Conservation (phyloP, 1,140 invertebrate species). For the Brachionus koreanus region DNA sequence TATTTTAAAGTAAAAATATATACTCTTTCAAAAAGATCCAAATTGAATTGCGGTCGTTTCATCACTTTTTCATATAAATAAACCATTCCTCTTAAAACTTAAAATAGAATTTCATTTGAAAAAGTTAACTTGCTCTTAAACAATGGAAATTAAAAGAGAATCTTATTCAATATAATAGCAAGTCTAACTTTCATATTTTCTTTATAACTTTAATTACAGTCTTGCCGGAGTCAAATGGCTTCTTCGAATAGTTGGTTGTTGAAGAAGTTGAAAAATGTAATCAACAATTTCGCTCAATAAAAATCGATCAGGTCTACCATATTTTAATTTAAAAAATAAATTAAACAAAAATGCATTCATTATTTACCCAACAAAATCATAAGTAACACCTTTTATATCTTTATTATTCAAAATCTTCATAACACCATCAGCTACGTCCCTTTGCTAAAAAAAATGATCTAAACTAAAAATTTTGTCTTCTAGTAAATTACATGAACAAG, state of each 20-base stretch:
- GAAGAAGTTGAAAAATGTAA: slow-evolving; percentile 29
- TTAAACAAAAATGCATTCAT: not conserved
- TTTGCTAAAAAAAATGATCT: slow-evolving; percentile 20
- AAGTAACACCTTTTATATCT: slow-evolving; percentile 35
- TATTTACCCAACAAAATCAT: slow-evolving; percentile 42
- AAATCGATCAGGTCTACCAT: slow-evolving; percentile 21
- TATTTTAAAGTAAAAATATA: too few species aligned
- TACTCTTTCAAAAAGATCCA: slow-evolving; percentile 39
- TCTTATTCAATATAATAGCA: too few species aligned
- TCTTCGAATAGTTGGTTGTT: not conserved
- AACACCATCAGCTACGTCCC: slow-evolving; percentile 40
- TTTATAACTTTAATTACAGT: not conserved
- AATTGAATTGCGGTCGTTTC: slow-evolving; percentile 29
- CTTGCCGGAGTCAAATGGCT: slow-evolving; percentile 20
- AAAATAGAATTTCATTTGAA: not conserved
- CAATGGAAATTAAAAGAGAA: not conserved
- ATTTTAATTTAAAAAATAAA: not conserved
- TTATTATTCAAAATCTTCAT: slow-evolving; percentile 42
- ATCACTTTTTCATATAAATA: slow-evolving; percentile 41
- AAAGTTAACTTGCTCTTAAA: too few species aligned
- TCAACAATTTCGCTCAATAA: slow-evolving; percentile 44
- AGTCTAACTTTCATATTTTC: too few species aligned
- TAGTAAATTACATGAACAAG: slow-evolving; percentile 72
- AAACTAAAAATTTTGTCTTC: not conserved
- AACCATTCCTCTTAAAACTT: slow-evolving; percentile 5